These are phyloP conservation scores for Rhagonycha fulva DNA, from an alignment of 2,888 invertebrate genomes.

Conservation along the genomic window DNA sequence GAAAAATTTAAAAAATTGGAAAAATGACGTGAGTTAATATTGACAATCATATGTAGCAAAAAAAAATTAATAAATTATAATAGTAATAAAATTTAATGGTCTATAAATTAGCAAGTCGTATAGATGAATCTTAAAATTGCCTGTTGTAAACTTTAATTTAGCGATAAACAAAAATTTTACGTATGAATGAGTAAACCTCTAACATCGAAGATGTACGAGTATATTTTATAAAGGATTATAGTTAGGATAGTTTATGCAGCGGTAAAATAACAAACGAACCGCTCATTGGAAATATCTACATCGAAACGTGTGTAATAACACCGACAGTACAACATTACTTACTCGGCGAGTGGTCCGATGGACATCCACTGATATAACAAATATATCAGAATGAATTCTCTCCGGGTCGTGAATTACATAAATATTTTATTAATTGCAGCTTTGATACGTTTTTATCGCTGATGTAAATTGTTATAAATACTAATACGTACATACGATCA, in stretches of 20 bases:
- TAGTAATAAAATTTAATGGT: not conserved
- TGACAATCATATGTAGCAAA: not conserved
- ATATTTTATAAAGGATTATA: not conserved
- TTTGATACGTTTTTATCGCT: not conserved
- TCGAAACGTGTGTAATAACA: slow-evolving; percentile 36
- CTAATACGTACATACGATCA: not conserved
- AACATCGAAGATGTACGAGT: not conserved
- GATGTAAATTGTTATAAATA: not conserved
- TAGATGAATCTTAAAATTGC: not conserved
- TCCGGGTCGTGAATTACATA: slow-evolving; percentile 25
- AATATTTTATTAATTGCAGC: slow-evolving; percentile 12
- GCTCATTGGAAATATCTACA: slow-evolving; percentile 24
- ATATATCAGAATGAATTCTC: slow-evolving; percentile 31
- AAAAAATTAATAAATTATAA: not conserved
- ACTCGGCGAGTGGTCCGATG: slow-evolving; percentile 36
- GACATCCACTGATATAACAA: slow-evolving; percentile 34
- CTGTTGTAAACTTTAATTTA: not conserved
- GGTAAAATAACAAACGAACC: slow-evolving; percentile 15
- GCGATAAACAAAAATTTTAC: slow-evolving; percentile 4
- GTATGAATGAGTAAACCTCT: slow-evolving; percentile 5
- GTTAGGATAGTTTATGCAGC: slow-evolving; percentile 11
- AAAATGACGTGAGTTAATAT: not conserved
- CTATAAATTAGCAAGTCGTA: slow-evolving; percentile 1
- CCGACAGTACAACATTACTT: slow-evolving; percentile 34
- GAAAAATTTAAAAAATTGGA: not conserved